phyloP scores from a whole-genome alignment of 2,888 invertebrate species.

The Pimpla rufipes region DNA sequence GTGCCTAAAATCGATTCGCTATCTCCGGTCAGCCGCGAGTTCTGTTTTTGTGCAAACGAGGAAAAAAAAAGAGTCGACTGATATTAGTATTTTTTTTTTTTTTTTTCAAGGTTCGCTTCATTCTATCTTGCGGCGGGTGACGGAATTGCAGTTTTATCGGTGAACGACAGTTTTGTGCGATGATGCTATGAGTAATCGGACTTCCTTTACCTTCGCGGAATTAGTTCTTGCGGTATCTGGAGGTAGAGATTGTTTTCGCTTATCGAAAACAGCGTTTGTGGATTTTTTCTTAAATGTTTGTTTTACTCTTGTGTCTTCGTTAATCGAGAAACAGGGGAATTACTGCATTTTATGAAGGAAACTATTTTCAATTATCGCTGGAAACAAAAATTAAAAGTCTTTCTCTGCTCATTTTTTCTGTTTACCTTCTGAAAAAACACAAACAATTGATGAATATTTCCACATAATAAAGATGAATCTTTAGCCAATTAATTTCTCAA shows the following conservation, averaged over 20 bases:
- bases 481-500: too few species aligned
- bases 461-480: too few species aligned
- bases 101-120: conserved; percentile 23
- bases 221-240: not conserved
- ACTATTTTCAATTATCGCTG: too few species aligned
- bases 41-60: conserved; percentile 2
- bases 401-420: too few species aligned
- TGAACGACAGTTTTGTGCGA: not conserved
- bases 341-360: too few species aligned
- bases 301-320: too few species aligned
- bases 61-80: not conserved
- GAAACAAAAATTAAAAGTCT: too few species aligned
- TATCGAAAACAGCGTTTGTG: not conserved
- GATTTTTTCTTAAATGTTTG: not conserved
- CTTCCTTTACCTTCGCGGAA: not conserved
- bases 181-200: conserved; percentile 16
- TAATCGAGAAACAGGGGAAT: too few species aligned
- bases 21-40: conserved; percentile 28
- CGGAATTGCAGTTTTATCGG: conserved; percentile 30
- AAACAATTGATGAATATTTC: too few species aligned
- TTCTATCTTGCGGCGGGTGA: conserved; percentile 17
- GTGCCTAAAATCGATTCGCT: conserved; percentile 43
- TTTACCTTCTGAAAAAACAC: too few species aligned
- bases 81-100: not conserved
- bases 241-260: not conserved